Percentiles rank a stretch among this genome's conserved stretches.
phyloP scores from a whole-genome alignment of 2,888 invertebrate species.

The Chaitophorus viminalis region DNA sequence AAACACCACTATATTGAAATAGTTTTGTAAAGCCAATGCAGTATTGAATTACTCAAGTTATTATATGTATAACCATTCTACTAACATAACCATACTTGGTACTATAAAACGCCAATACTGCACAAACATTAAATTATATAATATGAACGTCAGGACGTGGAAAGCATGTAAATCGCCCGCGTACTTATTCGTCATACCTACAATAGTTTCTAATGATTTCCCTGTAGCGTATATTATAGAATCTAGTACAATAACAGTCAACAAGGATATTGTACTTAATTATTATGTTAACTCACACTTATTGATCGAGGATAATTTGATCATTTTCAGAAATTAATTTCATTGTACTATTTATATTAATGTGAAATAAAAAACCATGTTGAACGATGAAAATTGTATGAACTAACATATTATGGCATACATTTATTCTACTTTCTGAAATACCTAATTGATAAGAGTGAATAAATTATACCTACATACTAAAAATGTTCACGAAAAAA shows the following conservation, averaged over 20 bases:
- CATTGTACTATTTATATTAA: neutral
- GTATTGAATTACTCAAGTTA: constrained; percentile 42
- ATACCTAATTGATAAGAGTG: no score
- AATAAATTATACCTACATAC: no score
- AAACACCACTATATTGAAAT: constrained; percentile 18
- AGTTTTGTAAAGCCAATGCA: constrained; percentile 38
- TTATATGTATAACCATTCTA: constrained; percentile 13
- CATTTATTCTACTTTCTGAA: no score
- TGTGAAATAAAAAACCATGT: neutral
- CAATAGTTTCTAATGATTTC: neutral
- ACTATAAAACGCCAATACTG: constrained; percentile 29
- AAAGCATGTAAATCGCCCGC: constrained; percentile 28
- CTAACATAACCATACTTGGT: constrained; percentile 37
- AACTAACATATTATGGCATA: no score
- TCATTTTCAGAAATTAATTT: neutral
- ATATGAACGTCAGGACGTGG: neutral
- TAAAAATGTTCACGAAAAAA: no score
- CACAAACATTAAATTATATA: constrained; percentile 42
- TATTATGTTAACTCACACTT: neutral
- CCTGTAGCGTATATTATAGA: neutral
- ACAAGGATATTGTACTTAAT: neutral
- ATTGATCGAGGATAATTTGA: neutral
- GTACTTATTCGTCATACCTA: constrained; percentile 23
- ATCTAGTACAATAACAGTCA: no score
- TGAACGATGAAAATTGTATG: neutral